Evolutionary conservation across 2,113 vertebrate species (phyloP), one percentile per base, ranked within the genome.

Genomic region (Spizaetus ornatus): DNA sequence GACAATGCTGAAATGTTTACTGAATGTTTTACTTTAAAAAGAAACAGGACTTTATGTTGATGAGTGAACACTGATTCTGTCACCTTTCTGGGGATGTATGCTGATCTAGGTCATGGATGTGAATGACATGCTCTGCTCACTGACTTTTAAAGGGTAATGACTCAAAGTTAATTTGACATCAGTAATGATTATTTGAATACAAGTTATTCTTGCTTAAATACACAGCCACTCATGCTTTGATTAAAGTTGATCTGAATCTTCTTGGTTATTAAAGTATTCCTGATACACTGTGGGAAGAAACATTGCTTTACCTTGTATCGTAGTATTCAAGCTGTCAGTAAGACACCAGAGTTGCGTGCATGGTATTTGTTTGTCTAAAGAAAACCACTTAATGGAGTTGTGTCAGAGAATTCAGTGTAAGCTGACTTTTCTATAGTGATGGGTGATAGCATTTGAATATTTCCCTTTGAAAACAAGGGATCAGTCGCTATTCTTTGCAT

Each of bases 171-270:
- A 95, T 86, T 95, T 96, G 87, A 91, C 74, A 73, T 87, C 67
- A 77, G 36, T 91, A 90, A 62, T 81, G 76, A 92, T 93, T 95
- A 91, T 90, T 93, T 97, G 84, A 90, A 79, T 95, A 88, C 74
- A 91, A 93, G 40, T 87, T 94, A 56, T 26, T 94, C 73, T 82
- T 93, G 65, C 91, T 96, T 82, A 88, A 90, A 80, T 79, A 96
- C 61, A 61, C 66, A 79, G 86, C 63, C 32, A 18, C 40, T 89
- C 12, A 3, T 87, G 87, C 55, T 96, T 91, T 93, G 62, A 82
- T 95, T 89, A 69, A 82, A 94, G 87, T 73, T 85, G 61, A 76
- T 94, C 81, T 48, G 58, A 88, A 48, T 84, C 74, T 42, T 56
- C 18, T 34, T 85, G 83, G 50, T 81, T 95, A 26, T 91, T 88